Base-by-base conservation (phyloP, 2,888 invertebrate genomes). In the Idaea dimidiata region DNA sequence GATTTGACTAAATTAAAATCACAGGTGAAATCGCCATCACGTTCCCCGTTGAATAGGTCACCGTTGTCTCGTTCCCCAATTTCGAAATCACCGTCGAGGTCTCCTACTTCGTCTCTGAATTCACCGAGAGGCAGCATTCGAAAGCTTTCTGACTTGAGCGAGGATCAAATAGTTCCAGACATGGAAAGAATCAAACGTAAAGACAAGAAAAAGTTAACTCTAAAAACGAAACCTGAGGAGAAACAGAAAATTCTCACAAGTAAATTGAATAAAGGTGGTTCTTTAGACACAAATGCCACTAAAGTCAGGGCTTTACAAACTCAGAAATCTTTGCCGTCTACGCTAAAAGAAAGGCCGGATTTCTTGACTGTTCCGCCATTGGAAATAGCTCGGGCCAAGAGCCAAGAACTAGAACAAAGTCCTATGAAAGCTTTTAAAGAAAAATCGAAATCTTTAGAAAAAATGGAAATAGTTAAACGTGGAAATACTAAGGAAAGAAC, bases 391-490 rank as follows among this genome's bases (percentile, higher is more conserved):
- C 88, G 94, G 66, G 93, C 94, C 7, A 94, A 94, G 75, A 94
- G 94, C 71, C 94, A 94, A 81, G 93, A 95, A 88, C 79, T 94
- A 16, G 94, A 94, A 72, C 89, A 93, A 78, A 81, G 81, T 14
- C 85, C 89, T 59, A 93, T 86, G 83, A 87, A 86, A 32, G 88
- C 93, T 60, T 92, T 94, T 0, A 95, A 94, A 78, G 95, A 95
- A 79, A 95, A 95, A 68, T 95, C 95, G 0, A 95, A 94, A 74
- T 95, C 95, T 0, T 86, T 95, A 64, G 96, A 96, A 75, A 94
- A 94, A 82, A 91, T 94, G 84, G 94, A 95, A 76, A 14, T 43
- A 43, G 79, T 94, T 0, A 94, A 93, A 80, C 84, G 94, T 70
- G 86, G 87, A 16, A 76, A 86, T 65, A 94, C 94, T 74, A 94